These are phyloP conservation scores for Hetaerina americana DNA, from an alignment of 1,140 invertebrate species.

Conservation along the genomic window DNA sequence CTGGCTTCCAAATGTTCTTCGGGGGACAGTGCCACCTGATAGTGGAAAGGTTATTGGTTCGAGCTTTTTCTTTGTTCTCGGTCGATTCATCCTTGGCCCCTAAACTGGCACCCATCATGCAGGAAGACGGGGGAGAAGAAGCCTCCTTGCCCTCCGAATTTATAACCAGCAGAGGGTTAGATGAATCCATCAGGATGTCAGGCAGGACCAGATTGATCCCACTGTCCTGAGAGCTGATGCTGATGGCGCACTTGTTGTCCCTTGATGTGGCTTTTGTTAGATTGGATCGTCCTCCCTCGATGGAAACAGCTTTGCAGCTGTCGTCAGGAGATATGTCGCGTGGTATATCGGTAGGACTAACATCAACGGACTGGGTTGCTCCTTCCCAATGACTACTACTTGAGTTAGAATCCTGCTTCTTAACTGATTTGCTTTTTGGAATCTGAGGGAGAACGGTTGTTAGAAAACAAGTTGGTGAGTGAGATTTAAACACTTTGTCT, in stretches of 20 bases:
- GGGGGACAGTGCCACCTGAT: constrained; percentile 58
- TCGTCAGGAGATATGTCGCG: background rate
- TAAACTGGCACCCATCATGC: background rate
- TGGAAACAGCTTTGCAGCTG: constrained; percentile 26
- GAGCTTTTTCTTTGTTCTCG: background rate
- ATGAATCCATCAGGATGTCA: constrained; percentile 24
- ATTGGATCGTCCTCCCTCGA: constrained; percentile 28
- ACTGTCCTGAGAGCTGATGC: constrained; percentile 58
- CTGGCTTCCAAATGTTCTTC: constrained; percentile 67
- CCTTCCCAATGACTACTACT: background rate
- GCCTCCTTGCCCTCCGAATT: background rate
- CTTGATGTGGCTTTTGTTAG: constrained; percentile 17
- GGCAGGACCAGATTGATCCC: constrained; percentile 60
- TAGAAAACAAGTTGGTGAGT: no score
- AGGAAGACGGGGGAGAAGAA: background rate
- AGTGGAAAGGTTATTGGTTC: background rate
- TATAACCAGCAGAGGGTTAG: background rate
- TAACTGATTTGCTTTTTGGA: background rate
- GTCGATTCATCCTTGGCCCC: background rate
- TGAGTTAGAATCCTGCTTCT: background rate
- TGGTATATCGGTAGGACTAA: background rate
- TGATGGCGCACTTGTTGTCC: constrained; percentile 44
- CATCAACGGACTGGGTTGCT: background rate
- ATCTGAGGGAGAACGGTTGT: background rate
- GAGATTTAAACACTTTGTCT: no score